A percentile compares a stretch with the other conserved stretches of the same genome.
Conservation (phyloP, 2,113 vertebrate genomes). For the Glaucomys volans region DNA sequence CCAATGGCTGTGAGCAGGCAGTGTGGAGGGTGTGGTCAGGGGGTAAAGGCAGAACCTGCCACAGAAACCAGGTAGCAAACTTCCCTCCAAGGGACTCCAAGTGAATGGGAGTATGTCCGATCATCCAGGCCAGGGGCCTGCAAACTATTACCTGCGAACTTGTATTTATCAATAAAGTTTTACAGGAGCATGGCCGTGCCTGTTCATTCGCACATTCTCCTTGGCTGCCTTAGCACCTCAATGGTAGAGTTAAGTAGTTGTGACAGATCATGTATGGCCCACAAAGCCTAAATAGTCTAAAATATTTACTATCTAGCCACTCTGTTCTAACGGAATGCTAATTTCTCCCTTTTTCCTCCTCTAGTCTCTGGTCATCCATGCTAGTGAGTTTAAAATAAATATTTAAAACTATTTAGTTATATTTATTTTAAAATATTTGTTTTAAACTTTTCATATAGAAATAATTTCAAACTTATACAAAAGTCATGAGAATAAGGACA, state of each 20-base stretch:
- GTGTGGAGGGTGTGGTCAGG: not conserved
- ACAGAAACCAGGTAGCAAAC: not conserved
- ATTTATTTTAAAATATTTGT: conserved; percentile 2
- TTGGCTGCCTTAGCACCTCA: not conserved
- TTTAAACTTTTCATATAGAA: conserved; percentile 50
- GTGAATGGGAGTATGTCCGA: not conserved
- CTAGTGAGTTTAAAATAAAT: not conserved
- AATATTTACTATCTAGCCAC: not conserved
- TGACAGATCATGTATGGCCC: not conserved
- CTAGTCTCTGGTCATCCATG: not conserved
- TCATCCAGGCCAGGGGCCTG: not conserved
- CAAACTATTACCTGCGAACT: not conserved
- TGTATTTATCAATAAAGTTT: conserved; percentile 49
- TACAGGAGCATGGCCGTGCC: not conserved
- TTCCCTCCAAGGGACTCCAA: not conserved
- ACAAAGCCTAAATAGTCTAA: not conserved
- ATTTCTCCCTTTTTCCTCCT: not conserved
- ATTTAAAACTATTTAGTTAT: too few relatives aligned
- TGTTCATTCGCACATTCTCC: not conserved
- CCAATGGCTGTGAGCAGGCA: not conserved
- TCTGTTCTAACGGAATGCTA: not conserved
- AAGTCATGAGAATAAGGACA: not conserved
- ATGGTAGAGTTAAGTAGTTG: not conserved
- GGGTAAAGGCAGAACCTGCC: not conserved
- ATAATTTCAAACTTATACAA: conserved; percentile 43